Evolutionary conservation across 2,113 vertebrate genomes (phyloP).

Genomic region (Gymnocephalus cernua): DNA sequence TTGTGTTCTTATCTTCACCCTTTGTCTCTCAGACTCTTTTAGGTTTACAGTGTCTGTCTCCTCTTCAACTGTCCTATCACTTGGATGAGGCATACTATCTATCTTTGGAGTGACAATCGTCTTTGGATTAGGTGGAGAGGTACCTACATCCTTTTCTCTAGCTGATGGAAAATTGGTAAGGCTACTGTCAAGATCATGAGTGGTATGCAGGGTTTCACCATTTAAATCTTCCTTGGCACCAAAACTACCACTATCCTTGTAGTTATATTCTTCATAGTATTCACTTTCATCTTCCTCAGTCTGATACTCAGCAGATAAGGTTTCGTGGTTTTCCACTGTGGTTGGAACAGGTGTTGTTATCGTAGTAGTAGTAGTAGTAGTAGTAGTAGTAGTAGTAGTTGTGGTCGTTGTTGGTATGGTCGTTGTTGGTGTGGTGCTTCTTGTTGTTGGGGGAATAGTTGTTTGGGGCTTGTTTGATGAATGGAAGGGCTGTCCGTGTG

Average conservation of each 20-base stretch:
- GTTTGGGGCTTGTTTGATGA: slow-evolving; percentile 56
- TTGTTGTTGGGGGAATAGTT: slow-evolving; percentile 34
- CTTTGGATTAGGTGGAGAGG: slow-evolving; percentile 22
- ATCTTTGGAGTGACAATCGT: slow-evolving; percentile 25
- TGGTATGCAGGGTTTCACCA: slow-evolving; percentile 29
- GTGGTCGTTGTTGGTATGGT: slow-evolving; percentile 3
- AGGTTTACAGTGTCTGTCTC: not conserved
- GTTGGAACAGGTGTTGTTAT: slow-evolving; percentile 45
- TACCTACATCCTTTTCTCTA: slow-evolving; percentile 24
- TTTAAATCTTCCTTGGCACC: slow-evolving; percentile 43
- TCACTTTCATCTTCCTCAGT: slow-evolving; percentile 50
- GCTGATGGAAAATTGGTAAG: slow-evolving; percentile 22
- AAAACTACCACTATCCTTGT: slow-evolving; percentile 37
- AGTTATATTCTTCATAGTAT: slow-evolving; percentile 58
- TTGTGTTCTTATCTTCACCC: not conserved
- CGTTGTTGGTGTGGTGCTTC: slow-evolving; percentile 25
- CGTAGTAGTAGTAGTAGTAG: slow-evolving; percentile 30
- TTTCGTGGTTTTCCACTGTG: slow-evolving; percentile 36
- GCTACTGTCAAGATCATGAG: slow-evolving; percentile 24
- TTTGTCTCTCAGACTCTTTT: not conserved
- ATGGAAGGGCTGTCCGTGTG: slow-evolving; percentile 49
- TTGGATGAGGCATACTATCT: slow-evolving; percentile 1
- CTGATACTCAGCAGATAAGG: slow-evolving; percentile 51
- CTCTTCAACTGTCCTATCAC: slow-evolving; percentile 24
- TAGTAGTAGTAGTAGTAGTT: slow-evolving; percentile 20